Percentiles rank a stretch among this genome's conserved stretches.
Evolutionary conservation across 2,888 invertebrate genomes (phyloP).

Genomic region (Drosophila colorata): DNA sequence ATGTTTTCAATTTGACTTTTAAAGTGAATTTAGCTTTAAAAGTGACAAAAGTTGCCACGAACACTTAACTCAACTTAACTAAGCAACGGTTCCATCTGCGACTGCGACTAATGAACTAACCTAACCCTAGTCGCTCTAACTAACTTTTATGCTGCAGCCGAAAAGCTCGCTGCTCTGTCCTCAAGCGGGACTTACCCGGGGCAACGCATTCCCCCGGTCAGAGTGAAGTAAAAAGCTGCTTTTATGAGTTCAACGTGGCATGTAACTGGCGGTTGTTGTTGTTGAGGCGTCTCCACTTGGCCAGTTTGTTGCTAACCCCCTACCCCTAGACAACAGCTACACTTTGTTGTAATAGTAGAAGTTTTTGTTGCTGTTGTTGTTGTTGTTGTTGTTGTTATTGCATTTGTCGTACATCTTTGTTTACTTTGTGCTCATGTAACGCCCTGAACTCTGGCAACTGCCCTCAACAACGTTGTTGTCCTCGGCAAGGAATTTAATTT

Average conservation of each 20-base stretch:
- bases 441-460: conserved; percentile 5
- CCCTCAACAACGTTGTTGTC: conserved; percentile 31
- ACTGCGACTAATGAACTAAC: conserved; percentile 3
- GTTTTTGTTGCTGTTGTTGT: conserved; percentile 10
- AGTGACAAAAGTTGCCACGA: too few relatives aligned
- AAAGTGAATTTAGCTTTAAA: too few relatives aligned
- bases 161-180: not conserved
- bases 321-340: conserved; percentile 1
- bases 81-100: too few relatives aligned
- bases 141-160: conserved; percentile 1
- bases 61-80: too few relatives aligned
- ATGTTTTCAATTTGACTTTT: too few relatives aligned
- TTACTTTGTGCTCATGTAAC: conserved; percentile 68
- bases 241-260: conserved; percentile 67
- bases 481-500: conserved; percentile 69
- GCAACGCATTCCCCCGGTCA: conserved; percentile 18
- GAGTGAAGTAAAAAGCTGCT: conserved; percentile 65
- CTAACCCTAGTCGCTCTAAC: not conserved
- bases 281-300: conserved; percentile 5
- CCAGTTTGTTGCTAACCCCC: conserved; percentile 6
- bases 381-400: conserved; percentile 41
- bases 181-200: conserved; percentile 2
- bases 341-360: conserved; percentile 16
- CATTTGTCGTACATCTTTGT: conserved; percentile 75
- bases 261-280: conserved; percentile 33